Evolutionary conservation across 2,888 invertebrate genomes (phyloP).

Genomic region (Anthophora plumipes): DNA sequence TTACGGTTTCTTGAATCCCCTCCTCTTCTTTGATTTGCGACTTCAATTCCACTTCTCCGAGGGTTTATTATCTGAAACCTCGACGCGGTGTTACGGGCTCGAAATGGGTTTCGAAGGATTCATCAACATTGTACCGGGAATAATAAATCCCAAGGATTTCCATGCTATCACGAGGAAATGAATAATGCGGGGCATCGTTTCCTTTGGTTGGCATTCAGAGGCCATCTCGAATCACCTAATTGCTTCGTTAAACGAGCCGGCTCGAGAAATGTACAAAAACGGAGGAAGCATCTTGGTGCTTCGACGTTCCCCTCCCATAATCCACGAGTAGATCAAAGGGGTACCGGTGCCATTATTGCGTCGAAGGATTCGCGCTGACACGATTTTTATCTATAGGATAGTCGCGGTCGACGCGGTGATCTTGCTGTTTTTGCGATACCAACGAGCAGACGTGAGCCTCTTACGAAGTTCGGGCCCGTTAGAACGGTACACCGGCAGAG

Average conservation of each 20-base stretch:
- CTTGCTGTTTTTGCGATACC: constrained; percentile 18
- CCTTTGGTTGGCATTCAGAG: neutral
- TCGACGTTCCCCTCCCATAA: neutral
- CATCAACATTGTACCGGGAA: neutral
- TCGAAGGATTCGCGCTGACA: constrained; percentile 3
- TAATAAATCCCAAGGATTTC: constrained; percentile 9
- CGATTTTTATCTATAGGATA: constrained; percentile 26
- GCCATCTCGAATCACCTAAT: constrained; percentile 39
- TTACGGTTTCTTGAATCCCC: neutral
- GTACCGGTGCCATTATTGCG: constrained; percentile 28
- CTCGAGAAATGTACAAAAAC: constrained; percentile 31
- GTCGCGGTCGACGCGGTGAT: neutral
- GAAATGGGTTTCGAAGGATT: neutral
- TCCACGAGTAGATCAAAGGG: constrained; percentile 20
- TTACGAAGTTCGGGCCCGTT: constrained; percentile 50
- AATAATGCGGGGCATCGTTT: constrained; percentile 41
- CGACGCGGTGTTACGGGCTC: neutral
- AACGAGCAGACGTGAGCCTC: constrained; percentile 37
- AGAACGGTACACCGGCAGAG: constrained; percentile 46
- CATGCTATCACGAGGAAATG: constrained; percentile 2
- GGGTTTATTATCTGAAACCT: neutral
- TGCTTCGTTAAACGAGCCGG: constrained; percentile 46
- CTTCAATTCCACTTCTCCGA: neutral
- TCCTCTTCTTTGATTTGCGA: neutral
- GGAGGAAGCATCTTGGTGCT: neutral